Conservation (phyloP, 2,113 vertebrate species). For the Epinephelus moara region DNA sequence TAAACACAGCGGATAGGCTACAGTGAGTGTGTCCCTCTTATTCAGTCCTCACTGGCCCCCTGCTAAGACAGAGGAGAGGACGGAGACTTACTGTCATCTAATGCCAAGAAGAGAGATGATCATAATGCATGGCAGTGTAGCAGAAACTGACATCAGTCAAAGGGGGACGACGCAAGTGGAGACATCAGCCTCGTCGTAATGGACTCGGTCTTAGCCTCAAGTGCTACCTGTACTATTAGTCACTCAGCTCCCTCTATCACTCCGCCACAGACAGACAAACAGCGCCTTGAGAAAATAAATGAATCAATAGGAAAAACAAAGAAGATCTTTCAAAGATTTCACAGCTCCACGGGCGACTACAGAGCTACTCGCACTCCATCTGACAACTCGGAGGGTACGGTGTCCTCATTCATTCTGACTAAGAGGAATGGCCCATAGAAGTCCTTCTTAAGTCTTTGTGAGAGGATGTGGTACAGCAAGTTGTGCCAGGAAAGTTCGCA, state of each 20-base stretch:
- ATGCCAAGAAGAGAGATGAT: constrained; percentile 41
- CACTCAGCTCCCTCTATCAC: constrained; percentile 54
- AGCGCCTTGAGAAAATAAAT: constrained; percentile 67
- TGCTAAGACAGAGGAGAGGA: constrained; percentile 28
- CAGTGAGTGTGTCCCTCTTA: neutral
- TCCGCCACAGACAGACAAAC: constrained; percentile 56
- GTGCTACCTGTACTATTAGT: constrained; percentile 56
- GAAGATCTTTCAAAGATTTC: constrained; percentile 68
- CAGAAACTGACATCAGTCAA: constrained; percentile 62
- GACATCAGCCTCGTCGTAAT: constrained; percentile 53
- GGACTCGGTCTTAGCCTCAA: constrained; percentile 59
- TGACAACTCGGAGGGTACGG: constrained; percentile 31
- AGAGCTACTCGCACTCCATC: constrained; percentile 29
- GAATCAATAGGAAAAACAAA: constrained; percentile 69
- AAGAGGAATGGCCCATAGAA: constrained; percentile 39
- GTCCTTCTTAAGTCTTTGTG: constrained; percentile 34
- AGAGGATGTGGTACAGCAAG: neutral
- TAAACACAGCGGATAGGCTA: constrained; percentile 13
- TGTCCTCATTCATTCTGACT: constrained; percentile 46
- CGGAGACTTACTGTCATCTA: constrained; percentile 8
- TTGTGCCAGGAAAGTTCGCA: constrained; percentile 23
- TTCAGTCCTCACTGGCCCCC: constrained; percentile 1
- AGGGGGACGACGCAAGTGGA: constrained; percentile 44
- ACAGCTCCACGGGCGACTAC: constrained; percentile 49
- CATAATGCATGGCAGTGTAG: constrained; percentile 13